phyloP scores from a whole-genome alignment of 2,797 vertebrate genomes.

The Poeciliopsis turneri region DNA sequence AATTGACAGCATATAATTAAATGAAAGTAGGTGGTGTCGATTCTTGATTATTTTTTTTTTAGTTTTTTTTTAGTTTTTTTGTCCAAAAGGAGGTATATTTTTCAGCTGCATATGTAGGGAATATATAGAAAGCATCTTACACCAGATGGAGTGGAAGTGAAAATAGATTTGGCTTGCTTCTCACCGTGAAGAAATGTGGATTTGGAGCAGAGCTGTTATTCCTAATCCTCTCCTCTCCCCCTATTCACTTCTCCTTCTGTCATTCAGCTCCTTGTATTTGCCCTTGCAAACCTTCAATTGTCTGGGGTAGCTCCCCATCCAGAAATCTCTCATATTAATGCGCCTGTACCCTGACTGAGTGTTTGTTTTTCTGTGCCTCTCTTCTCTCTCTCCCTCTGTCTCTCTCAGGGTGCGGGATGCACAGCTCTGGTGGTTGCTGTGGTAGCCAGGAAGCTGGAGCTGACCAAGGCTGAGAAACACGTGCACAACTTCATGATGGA shows the following conservation, averaged over 20 bases:
- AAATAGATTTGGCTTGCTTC: constrained; percentile 76
- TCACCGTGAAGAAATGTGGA: constrained; percentile 65
- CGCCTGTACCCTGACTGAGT: constrained; percentile 47
- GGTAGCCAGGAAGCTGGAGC: constrained; percentile 97
- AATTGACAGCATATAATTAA: constrained; percentile 71
- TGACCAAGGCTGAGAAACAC: constrained; percentile 98
- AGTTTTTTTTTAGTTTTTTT: constrained; percentile 28
- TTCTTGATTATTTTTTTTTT: constrained; percentile 29
- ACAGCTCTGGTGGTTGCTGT: constrained; percentile 97
- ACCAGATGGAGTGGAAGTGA: constrained; percentile 73
- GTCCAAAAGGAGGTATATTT: constrained; percentile 35
- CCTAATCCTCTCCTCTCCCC: constrained; percentile 62
- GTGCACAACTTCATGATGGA: constrained; percentile 99
- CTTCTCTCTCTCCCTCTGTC: constrained; percentile 21
- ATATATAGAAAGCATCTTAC: constrained; percentile 65
- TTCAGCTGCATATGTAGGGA: constrained; percentile 54
- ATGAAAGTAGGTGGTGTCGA: constrained; percentile 67
- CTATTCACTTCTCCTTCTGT: constrained; percentile 61
- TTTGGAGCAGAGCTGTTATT: constrained; percentile 61
- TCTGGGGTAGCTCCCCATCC: constrained; percentile 49
- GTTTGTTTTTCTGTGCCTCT: constrained; percentile 46
- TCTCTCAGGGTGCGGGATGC: constrained; percentile 89
- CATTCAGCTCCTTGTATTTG: constrained; percentile 51
- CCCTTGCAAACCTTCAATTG: constrained; percentile 62
- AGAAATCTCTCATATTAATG: constrained; percentile 57